phyloP scores from a whole-genome alignment of 2,797 vertebrate genomes.

The Anguilla anguilla region DNA sequence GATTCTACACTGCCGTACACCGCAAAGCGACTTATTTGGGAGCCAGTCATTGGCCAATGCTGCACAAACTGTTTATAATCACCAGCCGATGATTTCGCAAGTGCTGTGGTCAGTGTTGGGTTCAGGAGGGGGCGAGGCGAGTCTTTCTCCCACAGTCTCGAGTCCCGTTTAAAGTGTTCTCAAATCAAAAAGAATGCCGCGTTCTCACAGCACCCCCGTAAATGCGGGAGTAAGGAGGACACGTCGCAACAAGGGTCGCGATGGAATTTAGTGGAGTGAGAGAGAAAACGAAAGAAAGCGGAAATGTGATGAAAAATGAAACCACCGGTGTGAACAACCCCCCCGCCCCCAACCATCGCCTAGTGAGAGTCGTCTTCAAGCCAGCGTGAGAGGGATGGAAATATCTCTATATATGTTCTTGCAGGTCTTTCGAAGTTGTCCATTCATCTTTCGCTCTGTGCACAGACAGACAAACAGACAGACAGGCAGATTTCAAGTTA shows the following conservation, averaged over 20 bases:
- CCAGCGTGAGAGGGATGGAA: slow-evolving; percentile 4
- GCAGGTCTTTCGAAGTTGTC: background rate
- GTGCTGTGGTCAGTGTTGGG: background rate
- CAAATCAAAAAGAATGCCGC: background rate
- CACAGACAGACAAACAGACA: slow-evolving; percentile 12
- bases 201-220: background rate
- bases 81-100: too few species aligned
- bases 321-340: background rate
- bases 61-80: background rate
- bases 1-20: too few species aligned
- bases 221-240: too few species aligned
- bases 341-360: background rate
- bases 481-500: background rate
- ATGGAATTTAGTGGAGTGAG: background rate
- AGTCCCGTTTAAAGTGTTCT: background rate
- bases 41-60: background rate
- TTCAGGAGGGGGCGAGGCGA: background rate
- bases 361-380: background rate
- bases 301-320: background rate
- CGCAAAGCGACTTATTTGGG: too few species aligned
- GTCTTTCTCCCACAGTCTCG: background rate
- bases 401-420: background rate
- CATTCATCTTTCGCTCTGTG: background rate
- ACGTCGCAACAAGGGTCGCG: too few species aligned
- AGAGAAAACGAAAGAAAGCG: background rate